These are phyloP conservation scores for Tricholauxania praeusta DNA, from an alignment of 2,888 invertebrate genomes.

Conservation along the genomic window DNA sequence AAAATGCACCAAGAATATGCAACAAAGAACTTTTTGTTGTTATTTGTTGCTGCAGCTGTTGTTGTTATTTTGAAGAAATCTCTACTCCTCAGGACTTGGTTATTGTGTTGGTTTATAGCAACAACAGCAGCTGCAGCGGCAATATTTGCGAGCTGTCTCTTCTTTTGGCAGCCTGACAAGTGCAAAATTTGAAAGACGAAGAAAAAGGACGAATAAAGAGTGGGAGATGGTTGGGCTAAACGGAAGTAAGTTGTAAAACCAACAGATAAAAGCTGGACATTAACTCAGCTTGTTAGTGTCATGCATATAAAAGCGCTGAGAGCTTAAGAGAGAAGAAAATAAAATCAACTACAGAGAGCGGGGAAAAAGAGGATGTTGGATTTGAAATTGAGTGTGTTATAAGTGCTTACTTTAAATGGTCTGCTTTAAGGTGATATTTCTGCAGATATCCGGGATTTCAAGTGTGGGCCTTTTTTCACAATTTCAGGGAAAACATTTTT, in stretches of 20 bases:
- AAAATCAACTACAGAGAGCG: neutral
- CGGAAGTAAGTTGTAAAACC: slow-evolving; percentile 13
- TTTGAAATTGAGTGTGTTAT: neutral
- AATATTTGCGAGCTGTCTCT: neutral
- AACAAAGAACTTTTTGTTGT: neutral
- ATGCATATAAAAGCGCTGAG: neutral
- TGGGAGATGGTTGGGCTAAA: neutral
- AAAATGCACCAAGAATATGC: neutral
- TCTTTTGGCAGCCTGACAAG: slow-evolving; percentile 5
- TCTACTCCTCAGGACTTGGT: neutral
- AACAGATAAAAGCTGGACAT: slow-evolving; percentile 9
- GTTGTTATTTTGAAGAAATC: neutral
- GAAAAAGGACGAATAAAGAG: too few relatives aligned
- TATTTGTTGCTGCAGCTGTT: neutral
- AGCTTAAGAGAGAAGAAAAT: neutral
- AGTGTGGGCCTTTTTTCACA: too few relatives aligned
- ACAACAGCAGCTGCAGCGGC: neutral
- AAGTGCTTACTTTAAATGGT: too few relatives aligned
- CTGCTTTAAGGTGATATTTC: too few relatives aligned
- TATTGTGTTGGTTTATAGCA: neutral
- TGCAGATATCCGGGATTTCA: too few relatives aligned
- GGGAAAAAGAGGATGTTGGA: too few relatives aligned
- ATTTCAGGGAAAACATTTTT: too few relatives aligned
- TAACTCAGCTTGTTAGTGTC: slow-evolving; percentile 9
- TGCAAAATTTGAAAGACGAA: too few relatives aligned